These are phyloP conservation scores for Nomada lathburiana DNA, from an alignment of 2,888 invertebrate species.

Conservation along the genomic window DNA sequence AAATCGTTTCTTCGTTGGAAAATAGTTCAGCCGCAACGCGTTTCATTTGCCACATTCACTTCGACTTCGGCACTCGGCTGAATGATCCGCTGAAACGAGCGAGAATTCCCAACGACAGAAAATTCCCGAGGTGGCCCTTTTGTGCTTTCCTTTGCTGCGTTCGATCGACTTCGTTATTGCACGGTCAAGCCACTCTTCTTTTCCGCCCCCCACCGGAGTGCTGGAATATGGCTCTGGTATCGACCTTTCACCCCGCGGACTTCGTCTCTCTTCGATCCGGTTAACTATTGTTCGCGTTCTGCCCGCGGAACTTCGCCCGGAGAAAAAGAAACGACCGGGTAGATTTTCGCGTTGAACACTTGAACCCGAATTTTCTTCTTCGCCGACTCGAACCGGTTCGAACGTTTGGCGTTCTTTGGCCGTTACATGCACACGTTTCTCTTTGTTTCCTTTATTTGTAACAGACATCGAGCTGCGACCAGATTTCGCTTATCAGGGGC, in stretches of 20 bases:
- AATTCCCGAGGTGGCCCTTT: constrained; percentile 20
- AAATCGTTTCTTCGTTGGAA: not conserved
- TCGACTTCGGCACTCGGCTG: not conserved
- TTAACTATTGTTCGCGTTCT: constrained; percentile 15
- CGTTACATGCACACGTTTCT: no score
- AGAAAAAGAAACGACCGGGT: not conserved
- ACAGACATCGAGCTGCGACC: no score
- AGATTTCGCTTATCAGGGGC: no score
- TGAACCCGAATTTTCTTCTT: not conserved
- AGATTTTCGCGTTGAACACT: not conserved
- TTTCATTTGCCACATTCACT: constrained; percentile 21
- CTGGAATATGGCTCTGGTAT: not conserved
- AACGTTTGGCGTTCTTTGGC: not conserved
- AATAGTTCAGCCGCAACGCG: not conserved
- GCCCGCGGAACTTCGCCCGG: not conserved
- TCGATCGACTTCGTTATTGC: constrained; percentile 14
- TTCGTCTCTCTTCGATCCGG: constrained; percentile 10
- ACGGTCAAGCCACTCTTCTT: not conserved
- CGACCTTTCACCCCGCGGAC: constrained; percentile 2
- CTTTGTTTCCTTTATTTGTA: no score
- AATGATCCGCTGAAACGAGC: constrained; percentile 17
- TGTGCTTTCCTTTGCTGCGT: not conserved
- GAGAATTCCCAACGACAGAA: constrained; percentile 2
- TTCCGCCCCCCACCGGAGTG: not conserved
- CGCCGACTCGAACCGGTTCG: not conserved